Conservation (phyloP, 2,797 vertebrate genomes). For the Novumbra hubbsi region DNA sequence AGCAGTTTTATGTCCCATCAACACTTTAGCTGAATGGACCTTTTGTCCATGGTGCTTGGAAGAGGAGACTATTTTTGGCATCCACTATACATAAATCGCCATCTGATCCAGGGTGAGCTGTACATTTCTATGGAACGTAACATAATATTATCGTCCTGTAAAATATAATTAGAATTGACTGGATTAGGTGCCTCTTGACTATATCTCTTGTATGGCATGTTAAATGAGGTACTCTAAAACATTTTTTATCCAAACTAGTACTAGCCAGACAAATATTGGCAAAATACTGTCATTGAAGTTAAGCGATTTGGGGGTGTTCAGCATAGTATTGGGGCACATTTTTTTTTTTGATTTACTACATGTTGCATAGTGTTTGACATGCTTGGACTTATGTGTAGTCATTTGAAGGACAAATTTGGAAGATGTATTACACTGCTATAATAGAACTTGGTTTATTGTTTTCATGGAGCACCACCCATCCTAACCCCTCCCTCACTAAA, state of each 20-base stretch:
- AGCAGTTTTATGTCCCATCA: background rate
- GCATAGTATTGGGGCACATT: background rate
- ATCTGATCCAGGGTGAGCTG: background rate
- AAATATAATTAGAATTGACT: conserved; percentile 3
- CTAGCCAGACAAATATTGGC: background rate
- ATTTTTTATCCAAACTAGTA: background rate
- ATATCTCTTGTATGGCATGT: background rate
- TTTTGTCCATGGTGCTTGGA: background rate
- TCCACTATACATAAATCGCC: background rate
- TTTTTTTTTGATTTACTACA: background rate
- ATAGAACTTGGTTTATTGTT: conserved; percentile 1
- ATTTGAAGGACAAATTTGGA: background rate
- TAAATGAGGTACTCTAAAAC: background rate
- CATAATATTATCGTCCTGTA: background rate
- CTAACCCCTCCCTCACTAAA: too few relatives aligned
- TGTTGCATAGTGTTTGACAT: background rate
- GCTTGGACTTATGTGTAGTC: background rate
- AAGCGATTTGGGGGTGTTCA: background rate
- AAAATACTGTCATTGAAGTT: background rate
- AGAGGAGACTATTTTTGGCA: background rate
- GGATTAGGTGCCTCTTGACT: background rate
- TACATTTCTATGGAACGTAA: conserved; percentile 8
- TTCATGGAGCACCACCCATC: too few relatives aligned
- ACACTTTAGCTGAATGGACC: background rate
- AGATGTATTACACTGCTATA: conserved; percentile 38